A percentile compares a stretch with the other conserved stretches of the same genome.
Evolutionary conservation across 1,140 invertebrate species (phyloP).

Genomic region (Pseudomyrmex cubaensis): DNA sequence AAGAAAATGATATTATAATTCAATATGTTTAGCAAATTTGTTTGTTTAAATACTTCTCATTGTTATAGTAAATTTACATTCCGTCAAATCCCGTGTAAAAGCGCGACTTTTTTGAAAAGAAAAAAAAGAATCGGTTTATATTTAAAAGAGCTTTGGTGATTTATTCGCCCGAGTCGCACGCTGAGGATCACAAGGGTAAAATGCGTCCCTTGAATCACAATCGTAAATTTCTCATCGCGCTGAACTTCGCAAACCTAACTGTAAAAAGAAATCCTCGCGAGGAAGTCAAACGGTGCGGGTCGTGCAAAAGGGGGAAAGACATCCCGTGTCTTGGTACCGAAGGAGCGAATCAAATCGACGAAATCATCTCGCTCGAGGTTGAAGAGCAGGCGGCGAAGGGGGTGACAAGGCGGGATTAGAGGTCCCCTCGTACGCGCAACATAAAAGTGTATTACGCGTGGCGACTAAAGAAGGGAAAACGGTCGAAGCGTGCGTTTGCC

Average conservation of each 20-base stretch:
- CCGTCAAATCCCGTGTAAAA: background rate
- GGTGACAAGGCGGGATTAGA: slow-evolving; percentile 18
- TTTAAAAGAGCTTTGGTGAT: slow-evolving; percentile 50
- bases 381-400: background rate
- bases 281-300: slow-evolving; percentile 28
- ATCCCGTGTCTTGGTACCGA: slow-evolving; percentile 30
- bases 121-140: slow-evolving; percentile 31
- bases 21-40: background rate
- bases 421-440: slow-evolving; percentile 63
- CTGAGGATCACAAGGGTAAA: slow-evolving; percentile 4
- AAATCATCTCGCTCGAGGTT: slow-evolving; percentile 26
- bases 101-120: background rate
- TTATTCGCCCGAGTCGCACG: slow-evolving; percentile 36
- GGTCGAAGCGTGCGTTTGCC: slow-evolving; percentile 24
- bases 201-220: slow-evolving; percentile 11
- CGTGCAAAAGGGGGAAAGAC: background rate
- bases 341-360: slow-evolving; percentile 57
- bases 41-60: background rate
- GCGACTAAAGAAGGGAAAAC: slow-evolving; percentile 62
- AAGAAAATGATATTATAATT: background rate
- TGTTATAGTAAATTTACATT: slow-evolving; percentile 23
- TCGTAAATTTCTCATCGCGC: slow-evolving; percentile 36
- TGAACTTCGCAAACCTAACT: slow-evolving; percentile 43
- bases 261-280: slow-evolving; percentile 48
- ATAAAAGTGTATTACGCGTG: slow-evolving; percentile 75